phyloP scores from a whole-genome alignment of 2,113 vertebrate genomes.

The Oceanodroma tethys region DNA sequence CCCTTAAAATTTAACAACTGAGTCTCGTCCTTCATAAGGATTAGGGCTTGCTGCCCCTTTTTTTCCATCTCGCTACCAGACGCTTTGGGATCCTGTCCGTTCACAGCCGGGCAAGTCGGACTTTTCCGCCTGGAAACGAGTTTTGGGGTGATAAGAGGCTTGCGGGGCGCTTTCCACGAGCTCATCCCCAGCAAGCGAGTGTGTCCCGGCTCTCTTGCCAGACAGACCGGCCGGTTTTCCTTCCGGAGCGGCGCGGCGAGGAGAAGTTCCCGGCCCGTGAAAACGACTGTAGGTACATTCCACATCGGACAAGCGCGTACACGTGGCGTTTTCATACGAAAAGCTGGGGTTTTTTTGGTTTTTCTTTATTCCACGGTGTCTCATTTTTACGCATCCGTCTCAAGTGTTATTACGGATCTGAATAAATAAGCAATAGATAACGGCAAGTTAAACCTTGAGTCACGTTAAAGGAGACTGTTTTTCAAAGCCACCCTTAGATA shows the following conservation, averaged over 20 bases:
- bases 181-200: constrained; percentile 3
- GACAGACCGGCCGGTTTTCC: neutral
- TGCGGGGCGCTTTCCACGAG: neutral
- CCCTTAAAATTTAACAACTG: constrained; percentile 93
- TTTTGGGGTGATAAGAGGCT: neutral
- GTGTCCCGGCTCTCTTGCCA: neutral
- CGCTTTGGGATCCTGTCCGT: neutral
- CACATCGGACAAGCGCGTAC: constrained; percentile 67
- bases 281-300: constrained; percentile 75
- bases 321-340: constrained; percentile 66
- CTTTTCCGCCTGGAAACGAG: neutral
- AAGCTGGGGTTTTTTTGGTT: neutral
- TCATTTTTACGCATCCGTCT: constrained; percentile 74
- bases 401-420: constrained; percentile 63
- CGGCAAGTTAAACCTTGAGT: constrained; percentile 53
- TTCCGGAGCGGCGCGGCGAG: neutral
- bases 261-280: constrained; percentile 19
- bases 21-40: constrained; percentile 78
- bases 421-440: constrained; percentile 80
- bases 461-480: constrained; percentile 64
- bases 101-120: neutral
- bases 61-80: constrained; percentile 33
- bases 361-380: constrained; percentile 66
- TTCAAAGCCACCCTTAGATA: constrained; percentile 68
- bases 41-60: constrained; percentile 32